These are phyloP conservation scores for Tipula unca DNA, from an alignment of 2,888 invertebrate species.

Conservation along the genomic window DNA sequence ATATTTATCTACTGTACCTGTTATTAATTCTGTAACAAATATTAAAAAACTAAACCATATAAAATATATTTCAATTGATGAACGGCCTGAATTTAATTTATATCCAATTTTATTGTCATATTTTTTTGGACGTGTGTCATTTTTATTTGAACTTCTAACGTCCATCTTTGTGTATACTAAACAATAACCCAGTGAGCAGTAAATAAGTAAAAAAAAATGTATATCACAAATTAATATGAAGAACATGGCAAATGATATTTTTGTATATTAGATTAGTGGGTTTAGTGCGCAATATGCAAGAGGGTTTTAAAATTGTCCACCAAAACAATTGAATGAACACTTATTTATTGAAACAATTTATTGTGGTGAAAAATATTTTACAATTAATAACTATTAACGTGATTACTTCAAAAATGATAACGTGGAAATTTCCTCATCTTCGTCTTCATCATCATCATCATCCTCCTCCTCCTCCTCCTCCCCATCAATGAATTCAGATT, in stretches of 20 bases:
- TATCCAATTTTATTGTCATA: constrained; percentile 16
- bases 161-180: constrained; percentile 19
- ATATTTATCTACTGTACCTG: constrained; percentile 22
- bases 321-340: background rate
- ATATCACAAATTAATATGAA: background rate
- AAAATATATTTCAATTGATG: constrained; percentile 27
- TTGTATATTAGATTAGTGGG: background rate
- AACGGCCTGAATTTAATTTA: constrained; percentile 20
- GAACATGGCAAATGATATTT: background rate
- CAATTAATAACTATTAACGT: background rate
- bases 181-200: background rate
- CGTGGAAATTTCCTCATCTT: background rate
- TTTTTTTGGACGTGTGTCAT: constrained; percentile 3
- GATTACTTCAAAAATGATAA: background rate
- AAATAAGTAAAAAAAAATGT: background rate
- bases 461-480: background rate
- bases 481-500: background rate
- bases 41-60: constrained; percentile 28
- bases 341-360: too few species aligned
- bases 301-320: background rate
- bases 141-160: constrained; percentile 19
- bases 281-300: too few species aligned
- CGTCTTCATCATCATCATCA: background rate
- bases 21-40: constrained; percentile 26
- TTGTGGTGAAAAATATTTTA: too few species aligned